Conservation (phyloP, 2,113 vertebrate genomes). For the Pomatostomus ruficeps region DNA sequence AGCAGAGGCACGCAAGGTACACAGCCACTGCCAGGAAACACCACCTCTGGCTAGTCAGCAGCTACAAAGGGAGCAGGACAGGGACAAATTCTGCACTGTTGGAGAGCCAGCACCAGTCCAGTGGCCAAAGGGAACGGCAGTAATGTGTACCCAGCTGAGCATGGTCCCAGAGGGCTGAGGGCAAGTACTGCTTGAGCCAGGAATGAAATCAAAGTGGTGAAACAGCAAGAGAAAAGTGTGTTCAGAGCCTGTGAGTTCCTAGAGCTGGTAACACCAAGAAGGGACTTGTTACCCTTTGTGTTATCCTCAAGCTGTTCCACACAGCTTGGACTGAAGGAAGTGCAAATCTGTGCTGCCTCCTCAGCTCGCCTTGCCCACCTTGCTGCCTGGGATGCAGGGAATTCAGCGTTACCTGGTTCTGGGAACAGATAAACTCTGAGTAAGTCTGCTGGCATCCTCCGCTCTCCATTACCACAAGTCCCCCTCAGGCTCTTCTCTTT, state of each 20-base stretch:
- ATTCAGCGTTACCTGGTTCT: not conserved
- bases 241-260: not conserved
- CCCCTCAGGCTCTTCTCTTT: constrained; percentile 27
- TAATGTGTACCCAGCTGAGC: not conserved
- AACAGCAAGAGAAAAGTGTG: not conserved
- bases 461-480: not conserved
- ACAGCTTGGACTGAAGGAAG: not conserved
- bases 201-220: not conserved
- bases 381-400: not conserved
- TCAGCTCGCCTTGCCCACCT: not conserved
- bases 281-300: not conserved
- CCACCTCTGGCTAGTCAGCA: not conserved
- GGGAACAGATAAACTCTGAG: not conserved
- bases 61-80: not conserved
- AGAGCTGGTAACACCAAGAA: not conserved
- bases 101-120: not conserved
- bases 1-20: not conserved
- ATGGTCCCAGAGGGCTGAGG: not conserved
- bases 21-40: not conserved
- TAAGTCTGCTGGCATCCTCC: not conserved
- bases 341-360: not conserved
- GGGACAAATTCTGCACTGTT: not conserved
- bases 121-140: not conserved
- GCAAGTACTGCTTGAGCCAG: not conserved
- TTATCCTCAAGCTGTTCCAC: not conserved